These are phyloP conservation scores for Scaptomyza pallida DNA, from an alignment of 1,140 invertebrate genomes.

Conservation along the genomic window DNA sequence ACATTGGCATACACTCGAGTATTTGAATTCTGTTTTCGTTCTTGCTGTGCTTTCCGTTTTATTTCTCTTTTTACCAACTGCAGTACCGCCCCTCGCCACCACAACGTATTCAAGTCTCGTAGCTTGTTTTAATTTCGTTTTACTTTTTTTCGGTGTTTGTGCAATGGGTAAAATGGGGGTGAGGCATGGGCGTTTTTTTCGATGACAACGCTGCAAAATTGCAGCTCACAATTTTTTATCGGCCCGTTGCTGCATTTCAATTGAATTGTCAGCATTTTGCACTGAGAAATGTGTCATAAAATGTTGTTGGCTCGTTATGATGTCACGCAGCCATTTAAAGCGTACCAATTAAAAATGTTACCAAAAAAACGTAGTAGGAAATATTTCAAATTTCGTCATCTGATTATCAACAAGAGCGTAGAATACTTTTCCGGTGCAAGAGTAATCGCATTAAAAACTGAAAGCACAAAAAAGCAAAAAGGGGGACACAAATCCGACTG, in stretches of 20 bases:
- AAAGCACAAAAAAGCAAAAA: too few relatives aligned
- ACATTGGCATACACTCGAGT: constrained; percentile 58
- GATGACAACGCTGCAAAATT: constrained; percentile 61
- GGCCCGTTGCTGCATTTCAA: constrained; percentile 54
- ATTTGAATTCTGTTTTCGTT: constrained; percentile 72
- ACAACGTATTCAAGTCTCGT: constrained; percentile 7
- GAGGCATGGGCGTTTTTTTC: constrained; percentile 4
- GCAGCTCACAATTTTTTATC: constrained; percentile 34
- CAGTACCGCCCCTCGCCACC: constrained; percentile 10
- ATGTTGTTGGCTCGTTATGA: constrained; percentile 33
- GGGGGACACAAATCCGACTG: too few relatives aligned
- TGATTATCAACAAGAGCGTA: not conserved
- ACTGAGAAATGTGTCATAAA: constrained; percentile 52
- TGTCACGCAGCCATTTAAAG: constrained; percentile 24
- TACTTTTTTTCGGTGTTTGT: constrained; percentile 44
- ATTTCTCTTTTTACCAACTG: constrained; percentile 4
- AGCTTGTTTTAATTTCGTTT: constrained; percentile 74
- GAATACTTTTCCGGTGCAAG: not conserved
- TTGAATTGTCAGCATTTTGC: constrained; percentile 77
- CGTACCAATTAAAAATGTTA: not conserved
- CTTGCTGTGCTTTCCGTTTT: constrained; percentile 10
- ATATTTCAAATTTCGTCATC: not conserved
- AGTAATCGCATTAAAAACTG: not conserved
- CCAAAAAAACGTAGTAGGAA: constrained; percentile 2
- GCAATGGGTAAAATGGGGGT: not conserved